Evolutionary conservation across 2,113 vertebrate genomes (phyloP), one percentile per base, ranked within the genome.

Genomic region (Silurus meridionalis): DNA sequence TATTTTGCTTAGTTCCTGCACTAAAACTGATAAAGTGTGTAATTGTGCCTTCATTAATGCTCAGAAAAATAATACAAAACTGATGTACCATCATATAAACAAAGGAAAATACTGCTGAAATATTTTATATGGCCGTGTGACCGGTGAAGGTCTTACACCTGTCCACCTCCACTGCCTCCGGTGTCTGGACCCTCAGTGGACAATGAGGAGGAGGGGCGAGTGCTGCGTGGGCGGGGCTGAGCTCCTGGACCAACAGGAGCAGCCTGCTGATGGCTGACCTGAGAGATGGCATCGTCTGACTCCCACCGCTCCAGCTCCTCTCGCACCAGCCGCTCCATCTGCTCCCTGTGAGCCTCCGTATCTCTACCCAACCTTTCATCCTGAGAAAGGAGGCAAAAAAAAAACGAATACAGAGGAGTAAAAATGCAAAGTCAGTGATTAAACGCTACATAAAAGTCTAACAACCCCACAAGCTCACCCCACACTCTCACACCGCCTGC

Each of bases 231-330:
- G 0, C 93, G 96, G 4, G 96, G 89, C 3, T 95, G 96, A 0
- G 93, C 92, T 0, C 77, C 91, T 0, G 89, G 90, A 6, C 95
- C 95, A 5, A 94, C 83, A 0, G 96, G 96, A 0, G 95, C 96
- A 58, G 95, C 93, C 72, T 96, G 86, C 0, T 93, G 92, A 1
- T 97, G 97, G 91, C 97, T 97, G 87, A 95, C 93, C 78, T 98
- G 98, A 0, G 97, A 97, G 4, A 93, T 94, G 0, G 95, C 91
- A 0, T 98, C 98, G 0, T 99, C 97, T 0, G 96, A 98, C 81
- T 99, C 97, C 96, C 97, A 99, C 53, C 96, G 95, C 79, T 98
- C 97, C 91, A 99, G 86, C 66, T 99, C 98, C 90, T 99, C 98
- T 19, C 96, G 94, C 55, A 98, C 97, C 0, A 99, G 95, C 28